Conservation (phyloP, 1,140 invertebrate genomes). For the Campoletis sonorensis region DNA sequence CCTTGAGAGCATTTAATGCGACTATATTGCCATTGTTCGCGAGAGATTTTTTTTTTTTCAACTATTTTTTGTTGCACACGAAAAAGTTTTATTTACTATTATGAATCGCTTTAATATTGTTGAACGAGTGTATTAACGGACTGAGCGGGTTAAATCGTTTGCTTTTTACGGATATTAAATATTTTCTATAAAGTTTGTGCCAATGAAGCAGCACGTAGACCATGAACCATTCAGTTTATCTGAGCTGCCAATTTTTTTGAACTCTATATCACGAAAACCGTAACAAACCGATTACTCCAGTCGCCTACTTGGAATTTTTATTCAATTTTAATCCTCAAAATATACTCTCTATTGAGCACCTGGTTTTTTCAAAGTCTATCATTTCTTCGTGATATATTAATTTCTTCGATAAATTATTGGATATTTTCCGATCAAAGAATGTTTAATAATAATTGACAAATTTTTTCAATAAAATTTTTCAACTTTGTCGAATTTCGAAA, state of each 20-base stretch:
- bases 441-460: too few relatives aligned
- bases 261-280: not conserved
- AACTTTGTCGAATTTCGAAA: too few relatives aligned
- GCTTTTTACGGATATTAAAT: not conserved
- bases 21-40: too few relatives aligned
- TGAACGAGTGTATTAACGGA: not conserved
- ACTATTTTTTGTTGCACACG: not conserved
- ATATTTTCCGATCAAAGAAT: too few relatives aligned
- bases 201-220: not conserved
- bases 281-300: not conserved
- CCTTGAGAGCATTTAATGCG: too few relatives aligned
- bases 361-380: too few relatives aligned
- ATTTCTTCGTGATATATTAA: too few relatives aligned
- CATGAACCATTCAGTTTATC: not conserved
- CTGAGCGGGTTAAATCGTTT: constrained; percentile 8
- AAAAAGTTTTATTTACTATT: not conserved
- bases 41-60: not conserved
- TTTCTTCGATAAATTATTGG: too few relatives aligned
- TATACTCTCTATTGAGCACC: not conserved
- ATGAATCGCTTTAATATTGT: not conserved
- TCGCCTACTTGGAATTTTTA: not conserved
- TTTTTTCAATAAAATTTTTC: too few relatives aligned
- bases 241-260: not conserved
- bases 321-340: too few relatives aligned
- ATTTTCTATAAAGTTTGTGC: constrained; percentile 20